Evolutionary conservation across 2,113 vertebrate genomes (phyloP).

Genomic region (Elanus axillaris): DNA sequence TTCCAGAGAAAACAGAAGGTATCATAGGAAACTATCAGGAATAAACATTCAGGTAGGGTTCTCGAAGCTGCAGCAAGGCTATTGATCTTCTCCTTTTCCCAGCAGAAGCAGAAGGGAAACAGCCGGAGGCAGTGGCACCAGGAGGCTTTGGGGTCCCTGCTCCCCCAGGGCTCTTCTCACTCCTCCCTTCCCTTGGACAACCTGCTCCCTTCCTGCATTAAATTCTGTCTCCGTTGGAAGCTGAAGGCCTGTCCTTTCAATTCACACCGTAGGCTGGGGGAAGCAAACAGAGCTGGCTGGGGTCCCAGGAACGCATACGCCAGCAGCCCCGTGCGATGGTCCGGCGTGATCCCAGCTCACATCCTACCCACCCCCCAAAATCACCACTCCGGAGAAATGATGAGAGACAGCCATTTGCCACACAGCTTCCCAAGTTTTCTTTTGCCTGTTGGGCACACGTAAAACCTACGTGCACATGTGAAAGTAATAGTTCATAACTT

Average conservation of each 20-base stretch:
- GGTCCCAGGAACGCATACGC: neutral
- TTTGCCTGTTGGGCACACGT: accelerated
- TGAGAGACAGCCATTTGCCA: neutral
- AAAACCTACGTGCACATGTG: neutral
- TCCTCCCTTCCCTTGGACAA: neutral
- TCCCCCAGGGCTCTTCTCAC: neutral
- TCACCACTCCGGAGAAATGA: neutral
- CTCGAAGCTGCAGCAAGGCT: neutral
- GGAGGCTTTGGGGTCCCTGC: neutral
- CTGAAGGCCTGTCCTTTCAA: neutral
- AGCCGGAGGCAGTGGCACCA: neutral
- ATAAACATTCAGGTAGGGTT: neutral
- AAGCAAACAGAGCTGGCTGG: neutral
- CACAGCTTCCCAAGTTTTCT: neutral
- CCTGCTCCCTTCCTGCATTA: accelerated
- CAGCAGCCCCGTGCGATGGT: neutral
- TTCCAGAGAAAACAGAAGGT: neutral
- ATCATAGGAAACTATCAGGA: neutral
- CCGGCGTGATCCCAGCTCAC: accelerated
- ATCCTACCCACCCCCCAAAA: neutral
- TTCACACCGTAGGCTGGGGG: neutral
- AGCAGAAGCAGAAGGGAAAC: neutral
- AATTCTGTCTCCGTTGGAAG: neutral
- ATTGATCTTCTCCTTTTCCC: neutral
- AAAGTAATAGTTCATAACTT: neutral